phyloP scores from a whole-genome alignment of 2,888 invertebrate species.

The Tetheella fluctuosa region DNA sequence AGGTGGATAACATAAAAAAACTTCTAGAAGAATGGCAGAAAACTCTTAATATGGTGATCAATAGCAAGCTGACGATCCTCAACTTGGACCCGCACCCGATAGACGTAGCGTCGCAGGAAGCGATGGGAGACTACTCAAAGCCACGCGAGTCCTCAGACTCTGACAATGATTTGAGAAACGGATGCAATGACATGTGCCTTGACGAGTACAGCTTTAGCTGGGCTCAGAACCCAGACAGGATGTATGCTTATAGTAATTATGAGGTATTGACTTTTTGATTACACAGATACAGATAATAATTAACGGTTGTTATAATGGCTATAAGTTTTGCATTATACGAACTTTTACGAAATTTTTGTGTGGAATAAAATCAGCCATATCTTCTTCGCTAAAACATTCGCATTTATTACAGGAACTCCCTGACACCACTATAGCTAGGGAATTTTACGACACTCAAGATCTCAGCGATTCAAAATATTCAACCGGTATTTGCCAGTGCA shows the following conservation, averaged over 20 bases:
- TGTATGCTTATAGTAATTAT: slow-evolving; percentile 42
- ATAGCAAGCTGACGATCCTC: slow-evolving; percentile 56
- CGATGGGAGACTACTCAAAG: slow-evolving; percentile 71
- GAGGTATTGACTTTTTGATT: slow-evolving; percentile 42
- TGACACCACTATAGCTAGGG: slow-evolving; percentile 38
- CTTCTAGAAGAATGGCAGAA: slow-evolving; percentile 74
- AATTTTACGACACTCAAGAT: slow-evolving; percentile 47
- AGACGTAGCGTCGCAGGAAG: slow-evolving; percentile 65
- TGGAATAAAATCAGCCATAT: too few relatives aligned
- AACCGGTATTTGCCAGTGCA: slow-evolving; percentile 29
- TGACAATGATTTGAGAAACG: slow-evolving; percentile 58
- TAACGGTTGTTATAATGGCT: too few relatives aligned
- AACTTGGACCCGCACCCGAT: slow-evolving; percentile 54
- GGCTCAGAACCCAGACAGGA: slow-evolving; percentile 53
- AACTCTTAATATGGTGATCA: slow-evolving; percentile 65
- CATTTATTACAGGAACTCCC: slow-evolving; percentile 40
- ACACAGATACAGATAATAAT: too few relatives aligned
- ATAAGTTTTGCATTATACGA: too few relatives aligned
- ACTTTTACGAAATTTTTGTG: too few relatives aligned
- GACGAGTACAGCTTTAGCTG: slow-evolving; percentile 62
- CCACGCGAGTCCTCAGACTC: slow-evolving; percentile 59
- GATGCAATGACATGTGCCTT: slow-evolving; percentile 45
- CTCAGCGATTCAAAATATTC: slow-evolving; percentile 33
- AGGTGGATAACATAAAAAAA: slow-evolving; percentile 71
- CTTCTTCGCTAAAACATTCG: background rate